phyloP scores from a whole-genome alignment of 2,113 vertebrate genomes.

The Spermophilus dauricus region DNA sequence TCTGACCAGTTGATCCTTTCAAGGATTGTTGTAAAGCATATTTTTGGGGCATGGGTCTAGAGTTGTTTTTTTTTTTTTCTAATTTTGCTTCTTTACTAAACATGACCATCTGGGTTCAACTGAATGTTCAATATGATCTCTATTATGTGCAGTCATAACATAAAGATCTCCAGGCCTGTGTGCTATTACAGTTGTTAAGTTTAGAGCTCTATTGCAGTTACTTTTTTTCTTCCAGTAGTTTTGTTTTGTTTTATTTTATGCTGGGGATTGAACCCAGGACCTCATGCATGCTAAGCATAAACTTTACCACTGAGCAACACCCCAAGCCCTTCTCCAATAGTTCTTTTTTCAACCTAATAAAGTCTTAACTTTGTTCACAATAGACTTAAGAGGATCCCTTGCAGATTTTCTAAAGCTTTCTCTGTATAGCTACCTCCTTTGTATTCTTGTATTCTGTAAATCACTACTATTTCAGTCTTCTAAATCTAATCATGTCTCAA shows the following conservation, averaged over 20 bases:
- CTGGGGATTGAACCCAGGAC: too few species aligned
- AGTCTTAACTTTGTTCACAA: background rate
- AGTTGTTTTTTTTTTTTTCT: background rate
- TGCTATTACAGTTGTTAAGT: background rate
- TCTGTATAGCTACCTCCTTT: background rate
- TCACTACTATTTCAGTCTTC: background rate
- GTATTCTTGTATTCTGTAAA: background rate
- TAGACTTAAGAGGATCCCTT: background rate
- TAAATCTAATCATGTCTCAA: background rate
- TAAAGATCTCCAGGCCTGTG: background rate
- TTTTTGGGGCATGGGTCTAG: background rate
- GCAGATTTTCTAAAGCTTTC: background rate
- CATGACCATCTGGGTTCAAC: background rate
- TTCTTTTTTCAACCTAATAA: background rate
- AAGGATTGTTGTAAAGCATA: constrained; percentile 18
- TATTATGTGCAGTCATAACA: background rate
- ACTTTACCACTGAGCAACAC: too few species aligned
- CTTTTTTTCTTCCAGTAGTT: background rate
- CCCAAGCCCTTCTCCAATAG: background rate
- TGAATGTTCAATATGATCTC: background rate
- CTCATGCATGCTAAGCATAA: too few species aligned
- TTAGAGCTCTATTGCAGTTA: background rate
- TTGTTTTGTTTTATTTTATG: background rate
- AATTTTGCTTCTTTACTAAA: constrained; percentile 28
- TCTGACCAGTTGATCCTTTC: background rate